Conservation (phyloP, 2,797 vertebrate genomes). For the Leucoraja ocellata region DNA sequence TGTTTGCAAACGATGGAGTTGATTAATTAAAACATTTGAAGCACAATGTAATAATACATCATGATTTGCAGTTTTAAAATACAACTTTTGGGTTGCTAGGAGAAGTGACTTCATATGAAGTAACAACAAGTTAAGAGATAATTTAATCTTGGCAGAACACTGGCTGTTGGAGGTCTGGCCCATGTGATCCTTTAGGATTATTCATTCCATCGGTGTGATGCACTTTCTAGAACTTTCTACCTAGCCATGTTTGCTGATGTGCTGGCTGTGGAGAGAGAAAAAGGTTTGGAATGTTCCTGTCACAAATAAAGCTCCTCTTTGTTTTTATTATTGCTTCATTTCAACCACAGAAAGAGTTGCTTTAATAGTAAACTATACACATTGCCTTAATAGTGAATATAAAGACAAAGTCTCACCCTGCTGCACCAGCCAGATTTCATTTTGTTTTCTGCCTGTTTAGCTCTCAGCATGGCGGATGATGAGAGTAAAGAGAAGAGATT, state of each 20-base stretch:
- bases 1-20: neutral
- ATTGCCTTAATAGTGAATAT: neutral
- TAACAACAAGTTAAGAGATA: neutral
- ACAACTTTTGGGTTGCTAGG: neutral
- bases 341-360: neutral
- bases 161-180: neutral
- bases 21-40: neutral
- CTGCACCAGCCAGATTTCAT: constrained; percentile 36
- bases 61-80: neutral
- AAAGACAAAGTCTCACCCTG: neutral
- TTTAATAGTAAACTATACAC: constrained; percentile 2
- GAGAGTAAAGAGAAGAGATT: constrained; percentile 67
- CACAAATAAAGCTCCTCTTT: neutral
- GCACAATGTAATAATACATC: no score
- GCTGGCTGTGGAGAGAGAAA: no score
- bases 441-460: constrained; percentile 48
- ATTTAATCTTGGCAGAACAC: neutral
- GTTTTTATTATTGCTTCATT: constrained; percentile 7
- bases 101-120: neutral
- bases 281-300: neutral
- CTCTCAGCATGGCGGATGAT: constrained; percentile 74
- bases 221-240: neutral
- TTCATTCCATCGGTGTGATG: neutral
- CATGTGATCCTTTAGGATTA: neutral
- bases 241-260: neutral